Evolutionary conservation across 1,140 invertebrate genomes (phyloP).

Genomic region (Planococcus citri): DNA sequence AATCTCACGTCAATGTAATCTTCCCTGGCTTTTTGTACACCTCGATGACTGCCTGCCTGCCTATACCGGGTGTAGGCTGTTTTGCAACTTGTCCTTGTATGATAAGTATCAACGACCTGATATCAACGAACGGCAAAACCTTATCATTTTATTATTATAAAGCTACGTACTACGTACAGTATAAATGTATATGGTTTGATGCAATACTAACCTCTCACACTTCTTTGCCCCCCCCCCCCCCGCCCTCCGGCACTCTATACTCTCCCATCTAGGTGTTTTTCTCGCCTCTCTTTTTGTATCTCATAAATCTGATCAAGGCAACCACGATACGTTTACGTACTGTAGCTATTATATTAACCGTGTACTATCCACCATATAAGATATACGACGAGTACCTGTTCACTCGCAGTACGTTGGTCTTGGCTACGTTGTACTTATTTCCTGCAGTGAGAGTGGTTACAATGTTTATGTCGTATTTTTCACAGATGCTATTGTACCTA

Average conservation of each 20-base stretch:
- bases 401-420: slow-evolving; percentile 5
- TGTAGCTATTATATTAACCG: not conserved
- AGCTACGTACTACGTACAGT: not conserved
- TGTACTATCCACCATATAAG: too few relatives aligned
- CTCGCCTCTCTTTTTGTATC: not conserved
- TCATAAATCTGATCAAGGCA: not conserved
- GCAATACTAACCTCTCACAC: slow-evolving; percentile 14
- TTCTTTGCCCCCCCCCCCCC: not conserved
- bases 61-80: not conserved
- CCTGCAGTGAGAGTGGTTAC: slow-evolving; percentile 9
- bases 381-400: not conserved
- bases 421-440: not conserved
- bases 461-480: too few relatives aligned
- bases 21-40: too few relatives aligned
- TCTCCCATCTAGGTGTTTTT: too few relatives aligned
- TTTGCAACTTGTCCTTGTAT: slow-evolving; percentile 16
- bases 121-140: slow-evolving; percentile 9
- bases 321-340: not conserved
- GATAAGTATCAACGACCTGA: slow-evolving; percentile 18
- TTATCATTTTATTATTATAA: slow-evolving; percentile 20
- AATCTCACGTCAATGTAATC: too few relatives aligned
- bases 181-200: slow-evolving; percentile 11
- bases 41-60: too few relatives aligned
- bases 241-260: too few relatives aligned
- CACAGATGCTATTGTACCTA: too few relatives aligned